Base-by-base conservation (phyloP, 2,113 vertebrate species). In the Hiodon alosoides region DNA sequence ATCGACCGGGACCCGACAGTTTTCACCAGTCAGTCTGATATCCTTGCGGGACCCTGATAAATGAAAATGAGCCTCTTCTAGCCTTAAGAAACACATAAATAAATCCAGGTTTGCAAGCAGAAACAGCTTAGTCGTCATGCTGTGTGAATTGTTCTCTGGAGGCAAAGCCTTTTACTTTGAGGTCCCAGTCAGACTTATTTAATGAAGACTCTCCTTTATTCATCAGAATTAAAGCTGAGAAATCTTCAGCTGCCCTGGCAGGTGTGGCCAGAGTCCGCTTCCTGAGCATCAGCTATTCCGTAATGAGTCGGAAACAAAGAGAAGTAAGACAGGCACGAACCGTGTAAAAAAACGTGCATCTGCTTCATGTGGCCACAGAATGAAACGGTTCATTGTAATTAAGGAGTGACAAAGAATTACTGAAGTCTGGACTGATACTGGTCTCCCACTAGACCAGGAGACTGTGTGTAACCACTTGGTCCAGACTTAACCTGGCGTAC, bases 81-180 rank as follows among this genome's bases (percentile, higher is more conserved):
- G 86, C 89, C 89, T 83, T 77, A 85, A 92, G 90, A 86, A 70
- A 85, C 79, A 80, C 86, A 87, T 89, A 88, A 87, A 92, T 89
- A 88, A 85, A 88, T 87, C 83, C 78, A 76, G 82, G 82, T 79
- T 81, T 79, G 84, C 82, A 83, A 85, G 77, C 79, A 82, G 83
- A 86, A 81, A 81, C 81, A 77, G 82, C 85, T 89, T 89, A 86
- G 74, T 83, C 80, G 85, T 88, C 84, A 87, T 86, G 89, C 83
- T 78, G 80, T 74, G 75, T 77, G 82, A 78, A 57, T 85, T 87
- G 78, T 84, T 75, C 65, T 83, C 75, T 78, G 79, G 82, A 86
- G 86, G 85, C 89, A 78, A 85, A 85, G 86, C 85, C 81, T 6
- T 83, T 67, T 76, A 79, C 82, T 78, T 78, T 78, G 61, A 70